Evolutionary conservation across 2,888 invertebrate species (phyloP).

Genomic region (Amphipoea oculea): DNA sequence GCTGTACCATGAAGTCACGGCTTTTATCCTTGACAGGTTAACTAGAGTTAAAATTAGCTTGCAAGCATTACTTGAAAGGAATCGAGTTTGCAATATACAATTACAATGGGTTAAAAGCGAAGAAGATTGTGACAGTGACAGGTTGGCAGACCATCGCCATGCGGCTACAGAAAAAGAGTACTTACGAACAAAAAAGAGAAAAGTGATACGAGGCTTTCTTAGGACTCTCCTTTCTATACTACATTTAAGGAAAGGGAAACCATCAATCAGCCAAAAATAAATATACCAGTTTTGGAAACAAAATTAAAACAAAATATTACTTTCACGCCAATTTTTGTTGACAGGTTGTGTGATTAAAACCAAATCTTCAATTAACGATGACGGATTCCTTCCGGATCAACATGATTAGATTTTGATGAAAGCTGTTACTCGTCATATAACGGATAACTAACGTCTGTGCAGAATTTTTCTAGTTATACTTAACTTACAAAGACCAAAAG

Average conservation of each 20-base stretch:
- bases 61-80: constrained; percentile 39
- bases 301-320: constrained; percentile 53
- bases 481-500: neutral
- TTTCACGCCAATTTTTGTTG: constrained; percentile 54
- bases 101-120: constrained; percentile 49
- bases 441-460: constrained; percentile 16
- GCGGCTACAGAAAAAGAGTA: constrained; percentile 24
- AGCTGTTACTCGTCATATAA: constrained; percentile 29
- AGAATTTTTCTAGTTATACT: neutral
- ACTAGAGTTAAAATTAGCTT: constrained; percentile 50
- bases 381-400: constrained; percentile 67
- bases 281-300: constrained; percentile 41
- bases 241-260: constrained; percentile 46
- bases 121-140: constrained; percentile 52
- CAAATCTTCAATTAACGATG: constrained; percentile 61
- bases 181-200: constrained; percentile 26
- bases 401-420: constrained; percentile 58
- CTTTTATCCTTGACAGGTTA: constrained; percentile 50
- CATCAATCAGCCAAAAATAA: constrained; percentile 43
- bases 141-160: constrained; percentile 3
- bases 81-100: constrained; percentile 35
- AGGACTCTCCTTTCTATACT: constrained; percentile 38
- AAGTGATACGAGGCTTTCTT: constrained; percentile 24
- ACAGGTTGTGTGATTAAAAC: constrained; percentile 51
- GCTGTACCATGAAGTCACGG: constrained; percentile 45